Conservation (phyloP, 2,113 vertebrate species). For the Zapus hudsonius region DNA sequence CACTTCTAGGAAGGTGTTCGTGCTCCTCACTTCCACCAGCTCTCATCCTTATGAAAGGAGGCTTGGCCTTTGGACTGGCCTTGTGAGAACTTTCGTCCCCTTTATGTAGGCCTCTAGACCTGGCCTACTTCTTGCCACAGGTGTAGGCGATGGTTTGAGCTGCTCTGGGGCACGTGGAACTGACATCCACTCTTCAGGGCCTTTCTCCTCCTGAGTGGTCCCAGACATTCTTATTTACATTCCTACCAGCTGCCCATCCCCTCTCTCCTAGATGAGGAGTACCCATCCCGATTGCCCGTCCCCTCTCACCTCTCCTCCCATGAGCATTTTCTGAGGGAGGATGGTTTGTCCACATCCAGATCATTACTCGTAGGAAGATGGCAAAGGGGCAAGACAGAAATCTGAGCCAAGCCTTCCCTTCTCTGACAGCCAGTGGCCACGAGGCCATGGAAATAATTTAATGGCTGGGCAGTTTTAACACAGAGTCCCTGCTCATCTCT, state of each 20-base stretch:
- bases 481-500: constrained; percentile 32
- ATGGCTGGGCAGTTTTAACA: constrained; percentile 48
- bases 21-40: neutral
- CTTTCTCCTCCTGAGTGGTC: neutral
- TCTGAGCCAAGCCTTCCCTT: neutral
- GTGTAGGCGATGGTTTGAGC: too few relatives aligned
- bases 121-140: neutral
- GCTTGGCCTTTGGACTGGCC: neutral
- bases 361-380: neutral
- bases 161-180: neutral
- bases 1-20: neutral
- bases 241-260: neutral
- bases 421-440: neutral
- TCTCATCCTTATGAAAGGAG: neutral
- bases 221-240: neutral
- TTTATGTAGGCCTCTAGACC: neutral
- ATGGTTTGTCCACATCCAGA: neutral
- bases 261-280: too few relatives aligned
- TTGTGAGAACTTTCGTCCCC: neutral
- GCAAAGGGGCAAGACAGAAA: neutral
- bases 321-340: neutral
- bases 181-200: neutral
- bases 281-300: neutral
- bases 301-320: neutral
- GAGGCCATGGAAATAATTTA: constrained; percentile 13